A percentile compares a stretch with the other conserved stretches of the same genome.
Evolutionary conservation across 2,113 vertebrate genomes (phyloP).

Genomic region (Craseonycteris thonglongyai): DNA sequence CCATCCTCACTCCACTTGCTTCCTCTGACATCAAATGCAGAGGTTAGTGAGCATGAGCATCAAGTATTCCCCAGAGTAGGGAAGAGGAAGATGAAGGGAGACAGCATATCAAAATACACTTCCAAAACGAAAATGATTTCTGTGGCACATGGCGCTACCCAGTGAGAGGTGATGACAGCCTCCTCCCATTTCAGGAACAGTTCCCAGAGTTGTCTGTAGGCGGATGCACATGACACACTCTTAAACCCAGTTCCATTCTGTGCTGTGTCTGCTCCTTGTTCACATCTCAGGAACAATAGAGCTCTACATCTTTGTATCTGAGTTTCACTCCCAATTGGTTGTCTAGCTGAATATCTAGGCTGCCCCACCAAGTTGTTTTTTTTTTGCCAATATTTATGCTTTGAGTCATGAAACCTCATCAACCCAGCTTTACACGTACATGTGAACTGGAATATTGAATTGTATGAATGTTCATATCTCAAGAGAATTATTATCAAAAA

Average conservation of each 20-base stretch:
- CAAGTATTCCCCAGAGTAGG: neutral
- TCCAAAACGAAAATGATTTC: slow-evolving; percentile 54
- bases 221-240: slow-evolving; percentile 54
- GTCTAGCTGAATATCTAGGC: neutral
- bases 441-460: neutral
- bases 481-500: neutral
- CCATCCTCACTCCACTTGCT: neutral
- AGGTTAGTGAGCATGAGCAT: neutral
- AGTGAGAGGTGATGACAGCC: slow-evolving; percentile 57
- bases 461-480: neutral
- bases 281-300: slow-evolving; percentile 7
- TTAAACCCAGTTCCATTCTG: slow-evolving; percentile 35
- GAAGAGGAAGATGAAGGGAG: neutral
- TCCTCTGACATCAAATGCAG: neutral
- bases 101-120: slow-evolving; percentile 20
- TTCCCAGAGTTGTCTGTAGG: slow-evolving; percentile 54
- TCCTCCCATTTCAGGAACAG: slow-evolving; percentile 59
- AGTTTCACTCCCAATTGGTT: neutral
- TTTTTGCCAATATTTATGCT: neutral
- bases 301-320: neutral
- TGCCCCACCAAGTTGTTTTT: neutral
- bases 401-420: neutral
- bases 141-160: slow-evolving; percentile 33
- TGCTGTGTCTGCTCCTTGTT: slow-evolving; percentile 27
- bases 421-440: neutral